Percentiles rank a stretch among this genome's conserved stretches.
phyloP scores from a whole-genome alignment of 1,140 invertebrate species.

The Thaumatotibia leucotreta region DNA sequence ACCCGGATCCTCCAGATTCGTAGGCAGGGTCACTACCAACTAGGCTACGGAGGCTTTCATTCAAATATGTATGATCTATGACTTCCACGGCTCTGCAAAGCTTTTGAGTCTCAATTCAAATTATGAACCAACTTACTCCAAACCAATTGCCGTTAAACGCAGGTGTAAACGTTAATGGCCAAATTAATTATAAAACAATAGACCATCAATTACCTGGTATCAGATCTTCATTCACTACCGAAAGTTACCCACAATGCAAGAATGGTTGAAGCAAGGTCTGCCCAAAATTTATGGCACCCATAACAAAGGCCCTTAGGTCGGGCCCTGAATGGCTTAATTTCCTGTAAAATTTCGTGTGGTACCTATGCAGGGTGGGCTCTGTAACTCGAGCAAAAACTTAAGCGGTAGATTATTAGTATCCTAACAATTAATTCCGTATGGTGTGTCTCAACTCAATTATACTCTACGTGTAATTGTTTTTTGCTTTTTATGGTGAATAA shows the following conservation, averaged over 20 bases:
- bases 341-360: not conserved
- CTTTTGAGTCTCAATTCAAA: not conserved
- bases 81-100: no score
- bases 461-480: no score
- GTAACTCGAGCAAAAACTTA: no score
- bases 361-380: no score
- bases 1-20: no score
- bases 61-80: no score
- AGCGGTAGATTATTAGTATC: no score
- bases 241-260: slow-evolving; percentile 8
- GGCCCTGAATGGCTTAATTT: slow-evolving; percentile 12
- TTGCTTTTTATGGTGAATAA: no score
- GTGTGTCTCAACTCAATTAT: no score
- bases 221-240: slow-evolving; percentile 9
- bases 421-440: no score
- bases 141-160: not conserved
- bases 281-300: not conserved
- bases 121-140: not conserved
- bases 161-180: slow-evolving; percentile 1
- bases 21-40: no score
- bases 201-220: not conserved
- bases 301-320: not conserved
- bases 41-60: no score
- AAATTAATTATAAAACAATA: slow-evolving; percentile 13
- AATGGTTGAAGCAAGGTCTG: not conserved